Percentiles rank a stretch among this genome's conserved stretches.
These are phyloP conservation scores for Proales similis DNA, from an alignment of 1,140 invertebrate species.

Conservation along the genomic window DNA sequence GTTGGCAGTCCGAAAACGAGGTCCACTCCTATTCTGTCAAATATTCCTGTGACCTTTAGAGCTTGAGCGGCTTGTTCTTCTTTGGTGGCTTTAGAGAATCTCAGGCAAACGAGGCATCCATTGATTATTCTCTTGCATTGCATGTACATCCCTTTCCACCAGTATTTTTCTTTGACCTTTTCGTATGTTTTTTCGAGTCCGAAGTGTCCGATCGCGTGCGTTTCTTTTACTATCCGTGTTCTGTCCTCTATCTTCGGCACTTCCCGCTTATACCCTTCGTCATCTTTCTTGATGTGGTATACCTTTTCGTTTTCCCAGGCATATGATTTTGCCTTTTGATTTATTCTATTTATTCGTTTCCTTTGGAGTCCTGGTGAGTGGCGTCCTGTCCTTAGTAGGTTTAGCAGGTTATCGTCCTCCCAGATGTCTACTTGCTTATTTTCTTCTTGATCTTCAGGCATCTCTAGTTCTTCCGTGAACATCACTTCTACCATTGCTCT, in stretches of 20 bases:
- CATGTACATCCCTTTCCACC: conserved; percentile 10
- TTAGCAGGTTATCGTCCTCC: background rate
- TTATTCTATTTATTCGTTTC: conserved; percentile 12
- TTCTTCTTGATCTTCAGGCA: background rate
- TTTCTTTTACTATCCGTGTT: conserved; percentile 4
- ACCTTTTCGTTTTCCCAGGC: background rate
- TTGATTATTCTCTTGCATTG: conserved; percentile 3
- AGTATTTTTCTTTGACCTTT: conserved; percentile 3
- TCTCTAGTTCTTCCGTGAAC: background rate
- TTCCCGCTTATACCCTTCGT: background rate
- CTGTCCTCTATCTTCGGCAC: conserved; percentile 1
- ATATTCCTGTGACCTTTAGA: background rate
- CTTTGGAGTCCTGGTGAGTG: background rate
- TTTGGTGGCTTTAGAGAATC: background rate
- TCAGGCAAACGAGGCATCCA: conserved; percentile 14
- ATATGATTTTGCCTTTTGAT: conserved; percentile 1
- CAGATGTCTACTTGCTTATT: conserved; percentile 9
- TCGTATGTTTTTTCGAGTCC: conserved; percentile 1
- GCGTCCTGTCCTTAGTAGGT: background rate
- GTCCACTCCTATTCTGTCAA: background rate
- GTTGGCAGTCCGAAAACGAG: background rate
- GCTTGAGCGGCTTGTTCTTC: background rate
- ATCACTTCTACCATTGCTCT: background rate
- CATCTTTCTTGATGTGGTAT: conserved; percentile 8
- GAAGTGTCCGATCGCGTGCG: conserved; percentile 5